Conservation (phyloP, 2,113 vertebrate species). For the Eolophus roseicapilla region DNA sequence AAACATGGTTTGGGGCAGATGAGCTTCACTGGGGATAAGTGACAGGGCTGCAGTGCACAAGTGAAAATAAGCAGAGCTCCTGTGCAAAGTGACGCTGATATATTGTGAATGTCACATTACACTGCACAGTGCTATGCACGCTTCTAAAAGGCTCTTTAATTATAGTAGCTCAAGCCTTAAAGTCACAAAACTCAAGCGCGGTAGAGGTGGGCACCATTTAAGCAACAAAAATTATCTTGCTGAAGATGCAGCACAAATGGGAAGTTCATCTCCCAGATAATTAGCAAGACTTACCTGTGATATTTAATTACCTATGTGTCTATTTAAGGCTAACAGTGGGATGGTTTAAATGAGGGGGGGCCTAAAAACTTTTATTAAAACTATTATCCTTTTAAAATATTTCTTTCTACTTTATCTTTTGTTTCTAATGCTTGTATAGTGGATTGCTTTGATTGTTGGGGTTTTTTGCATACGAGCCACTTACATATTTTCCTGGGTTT, state of each 20-base stretch:
- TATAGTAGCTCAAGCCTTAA: neutral
- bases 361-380: slow-evolving; percentile 6
- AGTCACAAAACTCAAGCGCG: neutral
- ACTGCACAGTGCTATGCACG: neutral
- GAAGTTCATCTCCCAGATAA: neutral
- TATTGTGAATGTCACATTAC: slow-evolving; percentile 42
- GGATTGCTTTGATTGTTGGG: neutral
- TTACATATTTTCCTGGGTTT: neutral
- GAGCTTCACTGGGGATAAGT: neutral
- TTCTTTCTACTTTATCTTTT: neutral
- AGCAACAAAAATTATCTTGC: neutral
- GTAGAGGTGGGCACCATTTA: neutral
- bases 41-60: neutral
- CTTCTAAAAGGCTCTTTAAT: slow-evolving; percentile 4
- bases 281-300: neutral
- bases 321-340: neutral
- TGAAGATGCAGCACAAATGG: neutral
- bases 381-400: neutral
- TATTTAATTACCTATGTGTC: neutral
- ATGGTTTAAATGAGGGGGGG: neutral
- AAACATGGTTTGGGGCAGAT: neutral
- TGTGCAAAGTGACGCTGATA: slow-evolving; percentile 28
- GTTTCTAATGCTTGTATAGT: neutral
- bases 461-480: neutral
- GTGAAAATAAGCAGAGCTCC: slow-evolving; percentile 39